phyloP scores from a whole-genome alignment of 2,888 invertebrate species.

The Apomyelois bistriatella region DNA sequence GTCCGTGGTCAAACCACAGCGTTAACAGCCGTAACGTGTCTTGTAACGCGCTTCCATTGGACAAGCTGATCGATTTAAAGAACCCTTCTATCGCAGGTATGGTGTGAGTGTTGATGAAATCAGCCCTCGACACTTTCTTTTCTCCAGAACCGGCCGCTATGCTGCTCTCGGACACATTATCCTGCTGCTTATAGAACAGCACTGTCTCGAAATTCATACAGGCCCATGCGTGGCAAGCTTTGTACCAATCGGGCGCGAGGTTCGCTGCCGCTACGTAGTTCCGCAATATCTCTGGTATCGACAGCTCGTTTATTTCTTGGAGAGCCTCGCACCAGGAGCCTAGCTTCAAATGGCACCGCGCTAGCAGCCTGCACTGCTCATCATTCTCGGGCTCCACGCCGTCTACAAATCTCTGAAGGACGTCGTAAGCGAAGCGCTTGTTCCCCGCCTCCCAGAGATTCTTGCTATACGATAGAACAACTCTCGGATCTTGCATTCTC shows the following conservation, averaged over 20 bases:
- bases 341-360: slow-evolving; percentile 94
- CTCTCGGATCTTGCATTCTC: slow-evolving; percentile 89
- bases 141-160: slow-evolving; percentile 64
- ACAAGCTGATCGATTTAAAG: slow-evolving; percentile 95
- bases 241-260: slow-evolving; percentile 94
- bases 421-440: slow-evolving; percentile 86
- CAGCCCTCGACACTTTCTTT: slow-evolving; percentile 63
- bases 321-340: slow-evolving; percentile 97
- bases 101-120: slow-evolving; percentile 81
- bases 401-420: slow-evolving; percentile 88
- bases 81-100: slow-evolving; percentile 97
- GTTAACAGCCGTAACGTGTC: slow-evolving; percentile 96
- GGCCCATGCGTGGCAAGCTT: slow-evolving; percentile 99
- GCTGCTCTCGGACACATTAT: slow-evolving; percentile 67
- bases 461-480: slow-evolving; percentile 96
- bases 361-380: slow-evolving; percentile 80
- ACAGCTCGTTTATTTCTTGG: slow-evolving; percentile 89
- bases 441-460: slow-evolving; percentile 95
- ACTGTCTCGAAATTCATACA: slow-evolving; percentile 99
- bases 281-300: slow-evolving; percentile 86
- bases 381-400: slow-evolving; percentile 71
- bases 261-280: slow-evolving; percentile 91
- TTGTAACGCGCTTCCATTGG: slow-evolving; percentile 95
- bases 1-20: slow-evolving; percentile 98
- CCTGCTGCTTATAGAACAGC: slow-evolving; percentile 79